Percentiles rank a stretch among this genome's conserved stretches.
Evolutionary conservation across 2,888 invertebrate species (phyloP).

Genomic region (Amaurobius ferox): DNA sequence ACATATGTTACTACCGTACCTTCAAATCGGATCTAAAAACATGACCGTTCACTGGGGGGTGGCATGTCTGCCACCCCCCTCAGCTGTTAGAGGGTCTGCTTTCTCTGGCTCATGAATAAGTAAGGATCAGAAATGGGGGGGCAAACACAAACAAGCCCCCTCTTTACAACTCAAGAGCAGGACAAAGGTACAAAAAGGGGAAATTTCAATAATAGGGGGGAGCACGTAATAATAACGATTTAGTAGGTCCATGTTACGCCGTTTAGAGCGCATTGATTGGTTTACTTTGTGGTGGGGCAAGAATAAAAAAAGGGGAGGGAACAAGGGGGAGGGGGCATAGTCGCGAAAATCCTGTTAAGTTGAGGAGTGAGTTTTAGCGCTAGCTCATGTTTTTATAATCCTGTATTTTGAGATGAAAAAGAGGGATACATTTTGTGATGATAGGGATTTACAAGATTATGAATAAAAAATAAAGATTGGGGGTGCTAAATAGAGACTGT

Average conservation of each 20-base stretch:
- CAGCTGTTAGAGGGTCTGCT: conserved; percentile 61
- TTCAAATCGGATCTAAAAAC: conserved; percentile 4
- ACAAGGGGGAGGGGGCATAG: neutral
- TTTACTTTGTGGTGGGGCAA: conserved; percentile 54
- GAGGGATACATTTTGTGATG: conserved; percentile 4
- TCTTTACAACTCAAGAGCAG: conserved; percentile 4
- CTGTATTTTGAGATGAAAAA: neutral
- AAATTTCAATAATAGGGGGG: neutral
- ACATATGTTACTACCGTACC: conserved; percentile 8
- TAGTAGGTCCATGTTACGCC: conserved; percentile 45
- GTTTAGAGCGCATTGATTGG: conserved; percentile 66
- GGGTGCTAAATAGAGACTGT: neutral
- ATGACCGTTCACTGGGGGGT: neutral
- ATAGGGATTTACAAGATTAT: neutral
- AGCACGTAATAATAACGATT: conserved; percentile 63
- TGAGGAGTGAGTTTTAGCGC: conserved; percentile 6
- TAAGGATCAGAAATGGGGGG: neutral
- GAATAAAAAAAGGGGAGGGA: neutral
- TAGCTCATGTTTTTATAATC: conserved; percentile 16
- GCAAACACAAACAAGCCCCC: conserved; percentile 60
- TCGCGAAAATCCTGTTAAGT: conserved; percentile 15
- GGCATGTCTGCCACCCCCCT: neutral
- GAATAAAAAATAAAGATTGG: neutral
- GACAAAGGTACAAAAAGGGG: neutral
- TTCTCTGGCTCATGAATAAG: conserved; percentile 31